These are phyloP conservation scores for Zonitis immaculata DNA, from an alignment of 2,888 invertebrate species.

Conservation along the genomic window DNA sequence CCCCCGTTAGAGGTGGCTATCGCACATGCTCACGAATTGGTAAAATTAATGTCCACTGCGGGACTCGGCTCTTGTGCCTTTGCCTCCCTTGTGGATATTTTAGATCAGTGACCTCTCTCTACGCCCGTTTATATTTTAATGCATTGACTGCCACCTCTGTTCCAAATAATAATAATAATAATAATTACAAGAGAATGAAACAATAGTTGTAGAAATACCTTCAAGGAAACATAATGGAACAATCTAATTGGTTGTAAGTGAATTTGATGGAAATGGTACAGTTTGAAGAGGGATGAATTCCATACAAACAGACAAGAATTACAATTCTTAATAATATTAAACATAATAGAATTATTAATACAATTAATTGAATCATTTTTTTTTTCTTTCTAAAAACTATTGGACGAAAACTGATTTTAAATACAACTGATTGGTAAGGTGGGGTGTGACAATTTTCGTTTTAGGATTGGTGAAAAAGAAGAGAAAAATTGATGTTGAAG, in stretches of 20 bases:
- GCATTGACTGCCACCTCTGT: conserved; percentile 22
- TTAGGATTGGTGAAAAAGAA: neutral
- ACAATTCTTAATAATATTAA: neutral
- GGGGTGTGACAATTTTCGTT: neutral
- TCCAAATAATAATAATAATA: neutral
- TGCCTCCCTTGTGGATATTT: conserved; percentile 81
- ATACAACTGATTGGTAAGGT: neutral
- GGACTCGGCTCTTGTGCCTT: conserved; percentile 94
- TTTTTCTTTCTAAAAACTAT: neutral
- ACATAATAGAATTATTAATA: neutral
- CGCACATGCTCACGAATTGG: conserved; percentile 83
- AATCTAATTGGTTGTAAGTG: conserved; percentile 14
- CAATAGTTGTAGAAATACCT: no score
- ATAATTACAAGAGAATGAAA: neutral
- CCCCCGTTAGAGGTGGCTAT: conserved; percentile 91
- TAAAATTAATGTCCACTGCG: conserved; percentile 83
- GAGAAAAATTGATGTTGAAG: neutral
- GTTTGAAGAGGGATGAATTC: neutral
- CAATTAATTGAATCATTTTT: neutral
- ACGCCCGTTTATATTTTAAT: conserved; percentile 16
- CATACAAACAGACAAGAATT: neutral
- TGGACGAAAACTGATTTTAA: neutral
- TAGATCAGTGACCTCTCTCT: conserved; percentile 58
- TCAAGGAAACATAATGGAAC: conserved; percentile 5
- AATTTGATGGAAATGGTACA: neutral